Conservation (phyloP, 2,113 vertebrate species). For the Saccopteryx leptura region DNA sequence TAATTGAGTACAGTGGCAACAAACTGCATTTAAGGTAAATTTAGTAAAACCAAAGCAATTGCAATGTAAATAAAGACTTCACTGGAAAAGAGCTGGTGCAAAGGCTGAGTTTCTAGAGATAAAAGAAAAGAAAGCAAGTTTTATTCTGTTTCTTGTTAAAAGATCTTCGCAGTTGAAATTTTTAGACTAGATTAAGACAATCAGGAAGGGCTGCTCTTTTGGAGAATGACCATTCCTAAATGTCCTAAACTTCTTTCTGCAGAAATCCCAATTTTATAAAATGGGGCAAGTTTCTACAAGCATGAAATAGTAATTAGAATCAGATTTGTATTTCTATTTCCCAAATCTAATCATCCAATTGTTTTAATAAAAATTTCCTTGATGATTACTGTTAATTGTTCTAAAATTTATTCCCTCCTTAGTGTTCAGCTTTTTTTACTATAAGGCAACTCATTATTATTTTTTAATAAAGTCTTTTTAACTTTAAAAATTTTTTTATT, state of each 20-base stretch:
- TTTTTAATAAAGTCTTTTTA: too few species aligned
- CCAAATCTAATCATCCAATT: background rate
- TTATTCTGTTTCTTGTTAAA: constrained; percentile 19
- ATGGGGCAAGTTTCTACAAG: background rate
- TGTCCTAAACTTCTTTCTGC: background rate
- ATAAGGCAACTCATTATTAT: background rate
- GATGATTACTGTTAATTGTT: background rate
- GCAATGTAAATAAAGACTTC: constrained; percentile 33
- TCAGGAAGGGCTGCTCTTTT: background rate
- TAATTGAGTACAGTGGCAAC: background rate
- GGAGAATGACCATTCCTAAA: background rate
- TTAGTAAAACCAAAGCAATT: constrained; percentile 7
- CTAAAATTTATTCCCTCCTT: constrained; percentile 22
- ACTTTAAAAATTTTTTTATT: too few species aligned
- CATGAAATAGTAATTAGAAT: constrained; percentile 49
- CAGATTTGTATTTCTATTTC: constrained; percentile 4
- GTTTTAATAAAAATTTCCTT: constrained; percentile 17
- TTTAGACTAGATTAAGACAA: background rate
- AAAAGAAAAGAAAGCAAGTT: constrained; percentile 37
- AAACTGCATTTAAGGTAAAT: background rate
- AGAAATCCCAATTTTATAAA: constrained; percentile 3
- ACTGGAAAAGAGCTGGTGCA: background rate
- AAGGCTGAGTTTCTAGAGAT: constrained; percentile 32
- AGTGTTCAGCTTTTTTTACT: background rate
- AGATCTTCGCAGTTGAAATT: background rate